These are phyloP conservation scores for Neostethus bicornis DNA, from an alignment of 2,797 vertebrate genomes.

Conservation along the genomic window DNA sequence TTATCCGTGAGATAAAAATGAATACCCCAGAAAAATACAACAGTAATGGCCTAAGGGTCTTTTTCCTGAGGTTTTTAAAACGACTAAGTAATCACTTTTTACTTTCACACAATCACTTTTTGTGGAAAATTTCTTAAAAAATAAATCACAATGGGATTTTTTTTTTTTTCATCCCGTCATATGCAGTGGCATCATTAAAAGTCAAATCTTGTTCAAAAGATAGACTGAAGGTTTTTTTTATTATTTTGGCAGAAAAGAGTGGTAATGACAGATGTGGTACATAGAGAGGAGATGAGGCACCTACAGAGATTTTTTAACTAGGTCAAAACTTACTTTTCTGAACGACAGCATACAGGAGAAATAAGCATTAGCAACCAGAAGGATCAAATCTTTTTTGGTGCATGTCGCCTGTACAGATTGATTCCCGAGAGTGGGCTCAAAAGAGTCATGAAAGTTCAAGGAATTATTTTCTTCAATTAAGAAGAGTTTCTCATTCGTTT, in stretches of 20 bases:
- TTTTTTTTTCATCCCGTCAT: background rate
- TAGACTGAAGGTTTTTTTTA: background rate
- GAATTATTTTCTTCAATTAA: background rate
- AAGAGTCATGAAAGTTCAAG: background rate
- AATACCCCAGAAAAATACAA: too few species aligned
- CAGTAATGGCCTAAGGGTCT: background rate
- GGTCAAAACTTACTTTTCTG: conserved; percentile 7
- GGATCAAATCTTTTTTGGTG: background rate
- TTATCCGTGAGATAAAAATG: too few species aligned
- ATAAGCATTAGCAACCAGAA: conserved; percentile 1
- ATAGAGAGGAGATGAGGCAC: background rate
- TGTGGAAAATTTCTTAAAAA: background rate
- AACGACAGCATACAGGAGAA: background rate
- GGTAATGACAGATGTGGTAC: background rate
- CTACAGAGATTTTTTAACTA: conserved; percentile 5
- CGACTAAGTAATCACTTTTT: background rate
- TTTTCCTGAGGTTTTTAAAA: conserved; percentile 2
- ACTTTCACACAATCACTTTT: conserved; percentile 5
- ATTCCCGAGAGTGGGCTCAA: background rate
- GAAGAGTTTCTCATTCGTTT: background rate
- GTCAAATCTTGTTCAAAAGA: background rate
- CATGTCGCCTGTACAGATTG: background rate
- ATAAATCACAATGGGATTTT: conserved; percentile 1
- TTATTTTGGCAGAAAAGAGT: conserved; percentile 5
- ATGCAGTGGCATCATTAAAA: conserved; percentile 3